These are phyloP conservation scores for Elysia crispata DNA, from an alignment of 2,888 invertebrate genomes.

Conservation along the genomic window DNA sequence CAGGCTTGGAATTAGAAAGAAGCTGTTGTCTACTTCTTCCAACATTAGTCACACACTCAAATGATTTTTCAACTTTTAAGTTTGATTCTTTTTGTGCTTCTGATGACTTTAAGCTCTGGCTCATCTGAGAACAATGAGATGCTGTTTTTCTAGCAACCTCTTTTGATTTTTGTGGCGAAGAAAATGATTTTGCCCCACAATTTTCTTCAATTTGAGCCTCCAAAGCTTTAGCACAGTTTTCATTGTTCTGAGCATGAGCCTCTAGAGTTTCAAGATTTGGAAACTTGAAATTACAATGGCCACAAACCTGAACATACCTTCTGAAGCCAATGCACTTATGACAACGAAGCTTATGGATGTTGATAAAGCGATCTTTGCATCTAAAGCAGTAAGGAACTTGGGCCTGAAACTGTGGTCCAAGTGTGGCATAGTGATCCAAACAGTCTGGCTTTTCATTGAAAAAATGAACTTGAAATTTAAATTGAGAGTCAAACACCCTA, in stretches of 20 bases:
- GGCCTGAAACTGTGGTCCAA: not conserved
- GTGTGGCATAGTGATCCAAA: conserved; percentile 15
- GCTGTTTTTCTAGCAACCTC: no score
- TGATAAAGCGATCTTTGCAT: conserved; percentile 28
- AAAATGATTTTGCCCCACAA: conserved; percentile 16
- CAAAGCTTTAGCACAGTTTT: not conserved
- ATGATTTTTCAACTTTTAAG: not conserved
- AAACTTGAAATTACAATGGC: no score
- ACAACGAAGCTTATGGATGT: not conserved
- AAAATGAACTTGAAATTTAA: not conserved
- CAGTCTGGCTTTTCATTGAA: conserved; percentile 13
- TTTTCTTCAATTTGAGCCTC: conserved; percentile 5
- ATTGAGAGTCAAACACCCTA: no score
- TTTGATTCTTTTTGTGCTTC: not conserved
- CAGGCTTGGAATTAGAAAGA: not conserved
- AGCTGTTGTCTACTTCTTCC: not conserved
- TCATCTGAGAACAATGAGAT: no score
- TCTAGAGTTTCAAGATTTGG: not conserved
- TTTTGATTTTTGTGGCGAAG: no score
- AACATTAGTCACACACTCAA: not conserved
- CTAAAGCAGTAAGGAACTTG: conserved; percentile 30
- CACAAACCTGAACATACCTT: not conserved
- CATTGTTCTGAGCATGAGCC: not conserved
- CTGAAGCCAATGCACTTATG: not conserved
- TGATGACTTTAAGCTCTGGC: no score